Percentiles rank a stretch among this genome's conserved stretches.
Evolutionary conservation across 2,888 invertebrate species (phyloP).

Genomic region (Eurois occulta): DNA sequence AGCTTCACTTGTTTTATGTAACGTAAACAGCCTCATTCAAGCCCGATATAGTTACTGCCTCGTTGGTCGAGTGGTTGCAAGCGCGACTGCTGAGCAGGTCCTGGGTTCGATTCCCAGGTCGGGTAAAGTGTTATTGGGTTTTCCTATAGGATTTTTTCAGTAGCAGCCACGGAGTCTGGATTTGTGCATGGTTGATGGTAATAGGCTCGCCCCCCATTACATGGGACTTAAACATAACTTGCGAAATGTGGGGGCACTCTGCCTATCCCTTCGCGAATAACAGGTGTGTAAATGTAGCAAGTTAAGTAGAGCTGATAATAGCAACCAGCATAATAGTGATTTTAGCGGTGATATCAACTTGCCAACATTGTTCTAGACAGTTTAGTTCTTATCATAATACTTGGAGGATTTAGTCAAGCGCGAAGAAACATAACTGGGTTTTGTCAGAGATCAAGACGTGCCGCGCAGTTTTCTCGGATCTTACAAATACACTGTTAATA

Average conservation of each 20-base stretch:
- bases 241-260: not conserved
- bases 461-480: conserved; percentile 17
- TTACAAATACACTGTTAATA: conserved; percentile 2
- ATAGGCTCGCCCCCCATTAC: too few species aligned
- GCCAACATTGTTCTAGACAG: conserved; percentile 8
- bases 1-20: too few species aligned
- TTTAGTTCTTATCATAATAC: conserved; percentile 19
- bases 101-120: too few species aligned
- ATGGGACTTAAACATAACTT: too few species aligned
- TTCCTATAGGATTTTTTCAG: too few species aligned
- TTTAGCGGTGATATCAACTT: not conserved
- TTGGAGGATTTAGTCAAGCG: conserved; percentile 1
- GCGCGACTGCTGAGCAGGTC: too few species aligned
- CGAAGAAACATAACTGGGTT: not conserved
- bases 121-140: too few species aligned
- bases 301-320: not conserved
- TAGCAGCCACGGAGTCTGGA: too few species aligned
- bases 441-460: not conserved
- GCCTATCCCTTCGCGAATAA: not conserved
- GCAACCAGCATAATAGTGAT: not conserved
- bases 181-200: too few species aligned
- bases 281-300: not conserved
- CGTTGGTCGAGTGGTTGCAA: too few species aligned
- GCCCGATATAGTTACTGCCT: too few species aligned
- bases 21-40: too few species aligned